Evolutionary conservation across 2,888 invertebrate genomes (phyloP), one percentile per base, ranked within the genome.

Genomic region (Tachina lurida): DNA sequence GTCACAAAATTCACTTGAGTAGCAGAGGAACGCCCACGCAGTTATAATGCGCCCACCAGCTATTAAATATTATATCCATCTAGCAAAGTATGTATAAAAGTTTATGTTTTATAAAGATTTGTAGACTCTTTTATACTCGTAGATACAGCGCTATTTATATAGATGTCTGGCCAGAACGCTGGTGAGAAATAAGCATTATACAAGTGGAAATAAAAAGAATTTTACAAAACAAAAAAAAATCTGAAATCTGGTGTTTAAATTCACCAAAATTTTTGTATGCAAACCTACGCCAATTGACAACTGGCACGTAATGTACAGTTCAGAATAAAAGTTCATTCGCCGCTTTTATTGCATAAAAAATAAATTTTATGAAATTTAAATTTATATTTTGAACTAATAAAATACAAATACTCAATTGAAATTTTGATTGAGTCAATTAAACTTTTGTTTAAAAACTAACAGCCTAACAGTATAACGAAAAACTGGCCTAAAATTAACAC

Each of bases 1-100:
- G 63, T 58, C 70, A 76, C 39, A 63, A 75, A 58, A 82, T 49
- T 62, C 68, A 70, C 56, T 75, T 68, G 60, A 31, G 56, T 76
- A 56, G 73, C 63, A 81, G 3, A 31, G 67, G 12, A 71, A 71
- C 82, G 70, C 82, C 82, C 63, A 82, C 82, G 58, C 45, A 41
- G 13, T 41, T 76, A 47, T 70, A 54, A 62, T 56, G 62, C 81
- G 54, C 75, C 75, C 70, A 82, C 81, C 12, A 62, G 15, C 56
- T 62, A 63, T 82, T 76, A 70, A 76, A 75, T 56, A 43, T 22
- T 41, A 52, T 60, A 17, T 52, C 15, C 52, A 17, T 52, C 17
- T 52, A 71, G 47, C 19, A 15, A 71, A 71, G 19, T 71, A 19
- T 17, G 15, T 70, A 17, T 15, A 10, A 17, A 19, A 67, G 17